Conservation (phyloP, 2,797 vertebrate species). For the Enteromius afrohamiltoni region DNA sequence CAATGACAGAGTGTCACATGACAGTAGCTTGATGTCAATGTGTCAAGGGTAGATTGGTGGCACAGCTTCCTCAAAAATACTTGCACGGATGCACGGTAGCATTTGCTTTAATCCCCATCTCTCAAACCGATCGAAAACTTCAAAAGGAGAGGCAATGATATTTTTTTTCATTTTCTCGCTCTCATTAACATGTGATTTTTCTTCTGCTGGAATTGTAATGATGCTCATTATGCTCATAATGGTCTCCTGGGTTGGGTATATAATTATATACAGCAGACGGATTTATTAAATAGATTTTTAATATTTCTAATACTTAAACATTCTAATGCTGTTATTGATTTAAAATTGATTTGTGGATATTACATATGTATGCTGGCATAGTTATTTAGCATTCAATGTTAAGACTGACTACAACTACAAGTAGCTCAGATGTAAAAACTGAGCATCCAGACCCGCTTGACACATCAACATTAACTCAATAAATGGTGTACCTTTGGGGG, state of each 20-base stretch:
- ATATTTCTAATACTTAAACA: not conserved
- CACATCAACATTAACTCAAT: not conserved
- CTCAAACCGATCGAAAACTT: constrained; percentile 11
- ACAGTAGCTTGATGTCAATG: constrained; percentile 79
- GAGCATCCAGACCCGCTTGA: not conserved
- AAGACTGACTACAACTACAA: not conserved
- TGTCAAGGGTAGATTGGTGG: constrained; percentile 84
- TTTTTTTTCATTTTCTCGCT: not conserved
- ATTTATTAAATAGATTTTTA: constrained; percentile 3
- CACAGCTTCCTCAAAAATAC: constrained; percentile 51
- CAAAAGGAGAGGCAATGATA: constrained; percentile 23
- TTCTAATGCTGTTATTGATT: constrained; percentile 3
- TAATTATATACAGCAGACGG: constrained; percentile 52
- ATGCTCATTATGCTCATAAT: constrained; percentile 58
- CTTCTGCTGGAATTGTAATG: constrained; percentile 54
- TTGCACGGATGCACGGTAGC: not conserved
- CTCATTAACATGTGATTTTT: constrained; percentile 53
- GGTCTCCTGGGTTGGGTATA: constrained; percentile 45
- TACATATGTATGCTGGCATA: not conserved
- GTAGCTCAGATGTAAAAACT: not conserved
- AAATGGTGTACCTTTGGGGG: not conserved
- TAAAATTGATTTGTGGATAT: not conserved
- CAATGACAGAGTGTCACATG: constrained; percentile 86
- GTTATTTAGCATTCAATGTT: not conserved
- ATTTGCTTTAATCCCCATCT: constrained; percentile 5